phyloP scores from a whole-genome alignment of 2,113 vertebrate species.

The Lipotes vexillifer region DNA sequence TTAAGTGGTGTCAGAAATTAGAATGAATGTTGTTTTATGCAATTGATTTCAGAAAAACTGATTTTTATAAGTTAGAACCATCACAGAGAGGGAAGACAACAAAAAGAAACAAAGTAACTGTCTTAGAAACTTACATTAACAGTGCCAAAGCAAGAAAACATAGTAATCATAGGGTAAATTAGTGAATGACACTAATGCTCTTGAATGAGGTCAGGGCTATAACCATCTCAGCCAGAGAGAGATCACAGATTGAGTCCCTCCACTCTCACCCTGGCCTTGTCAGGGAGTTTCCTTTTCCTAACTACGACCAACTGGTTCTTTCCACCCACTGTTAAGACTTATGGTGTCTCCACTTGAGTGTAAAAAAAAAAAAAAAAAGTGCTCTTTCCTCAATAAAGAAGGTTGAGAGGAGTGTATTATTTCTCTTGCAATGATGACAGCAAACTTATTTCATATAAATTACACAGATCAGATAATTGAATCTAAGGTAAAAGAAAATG shows the following conservation, averaged over 20 bases:
- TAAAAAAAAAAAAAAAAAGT: background rate
- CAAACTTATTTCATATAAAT: background rate
- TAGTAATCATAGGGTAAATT: background rate
- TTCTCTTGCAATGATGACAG: background rate
- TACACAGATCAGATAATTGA: background rate
- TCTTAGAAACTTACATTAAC: background rate
- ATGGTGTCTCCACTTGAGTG: background rate
- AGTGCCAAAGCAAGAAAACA: background rate
- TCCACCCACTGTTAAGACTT: background rate
- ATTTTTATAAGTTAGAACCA: background rate
- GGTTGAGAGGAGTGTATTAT: background rate
- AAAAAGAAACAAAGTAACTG: background rate
- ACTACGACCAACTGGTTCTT: background rate
- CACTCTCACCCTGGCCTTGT: background rate
- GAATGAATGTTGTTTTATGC: background rate
- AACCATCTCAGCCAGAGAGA: background rate
- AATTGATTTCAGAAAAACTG: background rate
- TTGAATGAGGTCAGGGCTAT: background rate
- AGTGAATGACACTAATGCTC: background rate
- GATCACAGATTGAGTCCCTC: background rate
- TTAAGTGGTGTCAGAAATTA: background rate
- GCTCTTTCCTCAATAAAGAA: background rate
- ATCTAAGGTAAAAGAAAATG: background rate
- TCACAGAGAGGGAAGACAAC: background rate
- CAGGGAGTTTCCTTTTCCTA: background rate